Evolutionary conservation across 2,797 vertebrate genomes (phyloP).

Genomic region (Odontamblyopus lacepedii): DNA sequence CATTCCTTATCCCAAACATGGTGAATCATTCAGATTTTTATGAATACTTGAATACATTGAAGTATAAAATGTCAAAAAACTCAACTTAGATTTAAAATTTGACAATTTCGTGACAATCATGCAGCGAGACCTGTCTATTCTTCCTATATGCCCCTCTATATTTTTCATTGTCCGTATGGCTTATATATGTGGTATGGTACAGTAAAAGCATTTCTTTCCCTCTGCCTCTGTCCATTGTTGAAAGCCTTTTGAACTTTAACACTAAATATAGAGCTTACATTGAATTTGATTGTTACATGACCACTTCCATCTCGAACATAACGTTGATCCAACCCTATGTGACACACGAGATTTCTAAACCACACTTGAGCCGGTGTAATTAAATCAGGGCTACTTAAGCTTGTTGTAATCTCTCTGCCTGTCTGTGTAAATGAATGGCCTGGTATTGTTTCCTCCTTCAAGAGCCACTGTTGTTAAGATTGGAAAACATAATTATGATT

Average conservation of each 20-base stretch:
- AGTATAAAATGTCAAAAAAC: neutral
- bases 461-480: neutral
- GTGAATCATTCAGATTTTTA: neutral
- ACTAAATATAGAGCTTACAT: neutral
- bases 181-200: neutral
- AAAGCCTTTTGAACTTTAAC: constrained; percentile 6
- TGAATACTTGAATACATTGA: neutral
- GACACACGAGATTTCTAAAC: constrained; percentile 9
- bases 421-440: constrained; percentile 23
- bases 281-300: constrained; percentile 12
- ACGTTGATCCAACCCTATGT: constrained; percentile 18
- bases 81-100: neutral
- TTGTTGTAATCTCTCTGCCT: constrained; percentile 16
- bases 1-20: neutral
- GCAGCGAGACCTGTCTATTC: neutral
- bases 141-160: neutral
- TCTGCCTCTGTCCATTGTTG: constrained; percentile 5
- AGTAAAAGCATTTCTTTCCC: neutral
- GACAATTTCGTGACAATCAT: neutral
- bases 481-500: constrained; percentile 21
- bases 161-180: neutral
- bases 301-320: constrained; percentile 1
- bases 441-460: constrained; percentile 23
- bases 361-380: constrained; percentile 25
- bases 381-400: constrained; percentile 32